Percentiles rank a stretch among this genome's conserved stretches.
Evolutionary conservation across 2,113 vertebrate species (phyloP).

Genomic region (Malurus cyaneus): DNA sequence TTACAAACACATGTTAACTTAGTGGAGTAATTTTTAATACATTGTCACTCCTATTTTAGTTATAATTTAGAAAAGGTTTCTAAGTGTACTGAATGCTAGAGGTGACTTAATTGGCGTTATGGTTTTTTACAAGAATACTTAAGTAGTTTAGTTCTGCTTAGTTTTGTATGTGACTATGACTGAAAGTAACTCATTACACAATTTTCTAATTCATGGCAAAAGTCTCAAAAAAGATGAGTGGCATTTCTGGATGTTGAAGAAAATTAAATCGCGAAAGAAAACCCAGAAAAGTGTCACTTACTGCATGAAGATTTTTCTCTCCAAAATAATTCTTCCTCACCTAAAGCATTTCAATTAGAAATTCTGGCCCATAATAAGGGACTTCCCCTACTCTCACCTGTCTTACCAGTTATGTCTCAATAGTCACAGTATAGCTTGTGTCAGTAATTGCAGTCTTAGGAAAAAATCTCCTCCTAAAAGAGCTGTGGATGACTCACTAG

Average conservation of each 20-base stretch:
- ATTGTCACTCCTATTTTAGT: background rate
- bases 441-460: background rate
- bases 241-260: background rate
- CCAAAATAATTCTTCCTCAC: background rate
- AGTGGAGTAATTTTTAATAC: background rate
- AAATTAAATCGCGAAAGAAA: background rate
- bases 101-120: background rate
- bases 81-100: background rate
- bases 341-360: background rate
- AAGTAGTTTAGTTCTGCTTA: background rate
- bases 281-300: background rate
- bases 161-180: background rate
- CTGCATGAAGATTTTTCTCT: background rate
- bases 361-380: background rate
- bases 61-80: background rate
- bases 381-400: background rate
- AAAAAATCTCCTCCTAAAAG: background rate
- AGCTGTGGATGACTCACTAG: background rate
- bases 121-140: background rate
- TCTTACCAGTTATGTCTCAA: background rate
- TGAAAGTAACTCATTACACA: background rate
- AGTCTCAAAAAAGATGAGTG: background rate
- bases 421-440: background rate
- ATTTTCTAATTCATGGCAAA: background rate
- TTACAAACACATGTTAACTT: background rate